Evolutionary conservation across 2,113 vertebrate genomes (phyloP).

Genomic region (Centropristis striata): DNA sequence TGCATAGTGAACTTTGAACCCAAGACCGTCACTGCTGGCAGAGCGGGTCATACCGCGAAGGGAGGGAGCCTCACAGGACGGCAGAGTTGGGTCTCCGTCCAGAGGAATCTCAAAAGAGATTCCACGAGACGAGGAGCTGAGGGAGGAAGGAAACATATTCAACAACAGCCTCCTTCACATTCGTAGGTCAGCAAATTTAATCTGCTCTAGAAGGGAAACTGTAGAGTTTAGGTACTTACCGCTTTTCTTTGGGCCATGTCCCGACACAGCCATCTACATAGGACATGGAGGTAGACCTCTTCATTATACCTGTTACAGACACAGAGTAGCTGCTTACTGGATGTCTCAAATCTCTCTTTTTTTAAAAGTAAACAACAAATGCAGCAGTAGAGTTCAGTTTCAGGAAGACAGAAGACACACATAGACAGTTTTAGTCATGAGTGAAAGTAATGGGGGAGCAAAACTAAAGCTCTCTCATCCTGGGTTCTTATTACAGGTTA

Average conservation of each 20-base stretch:
- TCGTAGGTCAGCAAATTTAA: neutral
- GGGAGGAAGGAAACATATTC: neutral
- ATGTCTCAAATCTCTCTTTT: neutral
- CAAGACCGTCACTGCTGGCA: slow-evolving; percentile 92
- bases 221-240: slow-evolving; percentile 78
- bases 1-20: slow-evolving; percentile 85
- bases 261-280: slow-evolving; percentile 93
- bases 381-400: neutral
- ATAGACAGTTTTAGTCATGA: neutral
- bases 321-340: neutral
- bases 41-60: slow-evolving; percentile 90
- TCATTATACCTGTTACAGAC: slow-evolving; percentile 87
- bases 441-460: too few relatives aligned
- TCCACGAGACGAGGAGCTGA: slow-evolving; percentile 91
- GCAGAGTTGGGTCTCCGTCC: slow-evolving; percentile 88
- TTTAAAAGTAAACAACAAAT: neutral
- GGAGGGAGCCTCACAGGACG: slow-evolving; percentile 66
- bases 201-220: neutral
- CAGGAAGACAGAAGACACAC: neutral
- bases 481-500: too few relatives aligned
- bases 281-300: slow-evolving; percentile 94
- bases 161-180: neutral
- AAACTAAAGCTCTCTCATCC: too few relatives aligned
- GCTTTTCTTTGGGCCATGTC: slow-evolving; percentile 98
- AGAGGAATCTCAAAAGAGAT: slow-evolving; percentile 98